phyloP scores from a whole-genome alignment of 2,113 vertebrate species.

The human region GRCh38 chr13:66355501-66356000 shows the following conservation, averaged over 20 bases:
- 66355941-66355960: background rate
- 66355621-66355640: background rate
- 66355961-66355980: background rate
- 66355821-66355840: slow-evolving; percentile 33
- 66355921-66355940: background rate
- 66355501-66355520: background rate
- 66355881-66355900: slow-evolving; percentile 5
- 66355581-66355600: background rate
- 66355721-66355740: slow-evolving; percentile 50
- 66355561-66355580: background rate
- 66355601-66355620: slow-evolving; percentile 25
- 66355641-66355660: slow-evolving; percentile 46
- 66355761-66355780: slow-evolving; percentile 19
- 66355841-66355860: slow-evolving; percentile 39
- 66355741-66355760: background rate
- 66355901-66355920: background rate
- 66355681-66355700: slow-evolving; percentile 45
- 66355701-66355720: slow-evolving; percentile 41
- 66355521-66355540: background rate
- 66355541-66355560: background rate
- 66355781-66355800: slow-evolving; percentile 38
- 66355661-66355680: slow-evolving; percentile 8
- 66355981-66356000: background rate
- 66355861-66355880: background rate
- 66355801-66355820: slow-evolving; percentile 29